These are phyloP conservation scores for Congeria kusceri DNA, from an alignment of 2,888 invertebrate species.

Conservation along the genomic window DNA sequence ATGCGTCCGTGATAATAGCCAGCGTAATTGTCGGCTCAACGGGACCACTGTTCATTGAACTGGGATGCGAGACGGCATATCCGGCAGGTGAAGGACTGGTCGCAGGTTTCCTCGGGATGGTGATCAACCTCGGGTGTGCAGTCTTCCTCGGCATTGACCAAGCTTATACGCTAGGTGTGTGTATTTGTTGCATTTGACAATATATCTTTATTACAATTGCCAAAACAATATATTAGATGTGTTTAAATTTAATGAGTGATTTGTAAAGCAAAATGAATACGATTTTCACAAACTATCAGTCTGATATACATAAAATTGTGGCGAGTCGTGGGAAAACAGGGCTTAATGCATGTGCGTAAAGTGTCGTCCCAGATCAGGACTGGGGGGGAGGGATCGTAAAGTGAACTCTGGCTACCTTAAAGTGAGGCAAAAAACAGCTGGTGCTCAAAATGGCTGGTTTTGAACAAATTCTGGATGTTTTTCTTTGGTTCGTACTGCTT, in stretches of 20 bases:
- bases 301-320: too few relatives aligned
- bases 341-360: too few relatives aligned
- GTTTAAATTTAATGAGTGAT: not conserved
- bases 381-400: too few relatives aligned
- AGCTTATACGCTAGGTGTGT: conserved; percentile 47
- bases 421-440: too few relatives aligned
- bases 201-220: not conserved
- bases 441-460: too few relatives aligned
- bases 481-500: too few relatives aligned
- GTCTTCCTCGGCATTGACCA: conserved; percentile 44
- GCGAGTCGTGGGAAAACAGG: too few relatives aligned
- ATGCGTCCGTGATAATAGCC: conserved; percentile 34
- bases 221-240: not conserved
- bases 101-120: conserved; percentile 47
- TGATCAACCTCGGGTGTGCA: conserved; percentile 35
- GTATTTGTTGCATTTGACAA: not conserved
- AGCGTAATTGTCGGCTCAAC: conserved; percentile 27
- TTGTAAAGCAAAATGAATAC: too few relatives aligned
- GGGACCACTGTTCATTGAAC: conserved; percentile 55
- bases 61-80: conserved; percentile 58
- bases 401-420: too few relatives aligned
- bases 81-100: conserved; percentile 58
- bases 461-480: too few relatives aligned
- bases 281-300: too few relatives aligned
- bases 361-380: too few relatives aligned